Evolutionary conservation across 2,888 invertebrate genomes (phyloP), one percentile per base, ranked within the genome.

Genomic region (Aelia acuminata): DNA sequence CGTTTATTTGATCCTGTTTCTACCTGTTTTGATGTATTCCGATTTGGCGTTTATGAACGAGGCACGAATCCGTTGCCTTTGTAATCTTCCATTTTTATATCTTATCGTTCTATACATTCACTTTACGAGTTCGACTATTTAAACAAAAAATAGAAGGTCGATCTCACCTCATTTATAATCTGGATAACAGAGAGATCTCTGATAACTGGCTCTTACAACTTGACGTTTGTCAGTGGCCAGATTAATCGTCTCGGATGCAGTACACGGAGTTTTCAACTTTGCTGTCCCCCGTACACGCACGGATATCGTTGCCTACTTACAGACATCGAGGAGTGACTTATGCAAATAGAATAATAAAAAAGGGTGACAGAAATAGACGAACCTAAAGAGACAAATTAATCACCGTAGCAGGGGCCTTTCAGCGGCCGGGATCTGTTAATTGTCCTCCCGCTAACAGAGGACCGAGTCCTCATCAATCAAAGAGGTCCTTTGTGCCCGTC

Each of bases 261-360:
- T 70, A 35, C 63, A 70, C 7, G 35, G 15, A 7, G 31, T 35
- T 35, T 35, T 70, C 63, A 2, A 70, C 63, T 70, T 70, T 20
- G 18, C 35, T 35, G 26, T 26, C 26, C 13, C n/a, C 57, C 5
- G 63, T 35, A 70, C 63, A 70, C 57, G 18, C 31, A 70, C 5
- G 1, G 31, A 70, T 70, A 70, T 70, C 63, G 31, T 70, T 70
- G 11, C 31, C 63, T 31, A 70, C 63, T n/a, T n/a, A 35, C 31
- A 35, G 18, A 26, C 63, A 70, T 70, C 18, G 63, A 70, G 18
- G 35, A 35, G 63, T 70, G 63, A 47, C 80, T 80, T 80, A 80
- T 80, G 80, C 80, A 80, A 80, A 80, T 80, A 80, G 43, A 47
- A 47, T 47, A 35, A n/a, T 43, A 80, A n/a, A 80, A 80, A 80